phyloP scores from a whole-genome alignment of 2,113 vertebrate genomes.

The Lepus timidus region DNA sequence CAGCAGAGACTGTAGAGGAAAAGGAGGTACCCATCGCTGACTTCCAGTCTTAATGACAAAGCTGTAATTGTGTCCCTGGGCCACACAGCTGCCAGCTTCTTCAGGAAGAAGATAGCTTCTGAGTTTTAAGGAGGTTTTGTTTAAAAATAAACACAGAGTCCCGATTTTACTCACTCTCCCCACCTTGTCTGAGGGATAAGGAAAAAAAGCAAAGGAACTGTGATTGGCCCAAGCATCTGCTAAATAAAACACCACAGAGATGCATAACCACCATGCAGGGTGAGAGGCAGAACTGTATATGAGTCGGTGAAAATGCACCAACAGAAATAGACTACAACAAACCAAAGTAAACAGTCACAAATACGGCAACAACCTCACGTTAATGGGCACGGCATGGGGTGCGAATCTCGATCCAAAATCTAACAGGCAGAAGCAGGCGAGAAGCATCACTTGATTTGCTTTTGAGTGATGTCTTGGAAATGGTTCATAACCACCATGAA shows the following conservation, averaged over 20 bases:
- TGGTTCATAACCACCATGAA: slow-evolving; percentile 68
- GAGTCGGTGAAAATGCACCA: slow-evolving; percentile 28
- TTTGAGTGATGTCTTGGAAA: slow-evolving; percentile 73
- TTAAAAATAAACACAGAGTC: slow-evolving; percentile 71
- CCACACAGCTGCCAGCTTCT: slow-evolving; percentile 81
- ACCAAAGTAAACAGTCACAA: slow-evolving; percentile 4
- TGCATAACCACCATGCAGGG: background rate
- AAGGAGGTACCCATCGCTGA: background rate
- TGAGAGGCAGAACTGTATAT: slow-evolving; percentile 13
- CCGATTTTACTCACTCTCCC: slow-evolving; percentile 7
- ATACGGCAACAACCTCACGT: slow-evolving; percentile 33
- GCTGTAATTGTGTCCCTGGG: slow-evolving; percentile 75
- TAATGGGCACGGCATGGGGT: background rate
- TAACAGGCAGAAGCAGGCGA: slow-evolving; percentile 28
- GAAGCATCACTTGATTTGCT: slow-evolving; percentile 11
- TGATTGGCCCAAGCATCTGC: background rate
- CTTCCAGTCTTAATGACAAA: slow-evolving; percentile 53
- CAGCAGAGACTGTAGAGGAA: background rate
- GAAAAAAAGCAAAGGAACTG: slow-evolving; percentile 8
- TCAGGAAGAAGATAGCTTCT: slow-evolving; percentile 64
- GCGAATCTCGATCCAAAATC: slow-evolving; percentile 29
- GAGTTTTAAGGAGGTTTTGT: slow-evolving; percentile 75
- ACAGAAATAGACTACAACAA: slow-evolving; percentile 58
- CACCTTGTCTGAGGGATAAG: slow-evolving; percentile 19
- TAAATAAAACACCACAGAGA: slow-evolving; percentile 62